Evolutionary conservation across 2,888 invertebrate species (phyloP).

Genomic region (Sussaba pulchella): DNA sequence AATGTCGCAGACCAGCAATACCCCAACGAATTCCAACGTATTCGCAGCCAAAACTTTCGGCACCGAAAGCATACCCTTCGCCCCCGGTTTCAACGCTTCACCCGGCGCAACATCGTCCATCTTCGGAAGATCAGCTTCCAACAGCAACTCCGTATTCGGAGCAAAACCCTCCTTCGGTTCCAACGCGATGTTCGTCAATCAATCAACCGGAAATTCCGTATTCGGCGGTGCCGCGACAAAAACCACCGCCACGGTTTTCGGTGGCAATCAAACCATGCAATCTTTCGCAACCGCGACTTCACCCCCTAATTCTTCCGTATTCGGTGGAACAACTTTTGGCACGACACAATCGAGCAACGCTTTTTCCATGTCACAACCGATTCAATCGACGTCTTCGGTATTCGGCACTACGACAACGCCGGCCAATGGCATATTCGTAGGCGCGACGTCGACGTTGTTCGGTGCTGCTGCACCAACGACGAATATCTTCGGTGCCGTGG

Average conservation of each 20-base stretch:
- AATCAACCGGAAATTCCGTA: constrained; percentile 71
- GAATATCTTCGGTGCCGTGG: constrained; percentile 68
- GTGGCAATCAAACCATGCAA: constrained; percentile 63
- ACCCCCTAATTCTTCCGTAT: constrained; percentile 8
- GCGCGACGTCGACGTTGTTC: constrained; percentile 72
- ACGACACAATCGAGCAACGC: constrained; percentile 69
- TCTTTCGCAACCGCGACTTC: constrained; percentile 48
- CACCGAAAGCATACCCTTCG: constrained; percentile 72
- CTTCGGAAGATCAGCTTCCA: constrained; percentile 72
- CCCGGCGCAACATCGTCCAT: constrained; percentile 69
- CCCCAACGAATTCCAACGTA: constrained; percentile 58
- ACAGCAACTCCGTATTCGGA: constrained; percentile 74
- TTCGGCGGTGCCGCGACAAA: constrained; percentile 73
- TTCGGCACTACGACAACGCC: constrained; percentile 69
- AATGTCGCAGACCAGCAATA: constrained; percentile 53
- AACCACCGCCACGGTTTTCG: constrained; percentile 71
- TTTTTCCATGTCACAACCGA: constrained; percentile 74
- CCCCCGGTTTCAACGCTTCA: constrained; percentile 69
- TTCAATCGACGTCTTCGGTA: constrained; percentile 72
- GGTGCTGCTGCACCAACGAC: constrained; percentile 70
- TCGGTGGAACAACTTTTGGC: constrained; percentile 69
- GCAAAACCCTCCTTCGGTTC: constrained; percentile 76
- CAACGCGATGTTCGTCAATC: constrained; percentile 71
- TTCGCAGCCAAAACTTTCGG: constrained; percentile 74
- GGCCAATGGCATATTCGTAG: constrained; percentile 67